phyloP scores from a whole-genome alignment of 2,113 vertebrate genomes.

The Cinclus mexicanus region DNA sequence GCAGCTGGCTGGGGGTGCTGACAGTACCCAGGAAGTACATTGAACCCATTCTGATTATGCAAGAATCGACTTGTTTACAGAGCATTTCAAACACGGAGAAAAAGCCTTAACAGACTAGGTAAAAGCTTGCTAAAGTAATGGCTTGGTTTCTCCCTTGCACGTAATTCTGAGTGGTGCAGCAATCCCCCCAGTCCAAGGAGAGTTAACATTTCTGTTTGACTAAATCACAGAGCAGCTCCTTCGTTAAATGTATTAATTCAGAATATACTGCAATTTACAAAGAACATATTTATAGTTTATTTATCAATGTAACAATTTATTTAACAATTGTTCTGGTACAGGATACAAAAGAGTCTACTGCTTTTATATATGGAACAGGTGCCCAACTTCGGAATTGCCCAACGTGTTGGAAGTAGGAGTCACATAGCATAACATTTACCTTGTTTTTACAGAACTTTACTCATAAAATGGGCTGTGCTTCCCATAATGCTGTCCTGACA shows the following conservation, averaged over 20 bases:
- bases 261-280: not conserved
- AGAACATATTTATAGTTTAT: not conserved
- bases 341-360: not conserved
- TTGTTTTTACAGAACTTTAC: accelerated
- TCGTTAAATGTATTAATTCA: not conserved
- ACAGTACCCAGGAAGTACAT: not conserved
- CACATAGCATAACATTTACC: too few species aligned
- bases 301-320: not conserved
- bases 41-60: not conserved
- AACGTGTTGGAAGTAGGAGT: accelerated
- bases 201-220: not conserved
- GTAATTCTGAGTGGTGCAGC: accelerated
- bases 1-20: not conserved
- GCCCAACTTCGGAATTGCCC: not conserved
- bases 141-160: not conserved
- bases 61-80: not conserved
- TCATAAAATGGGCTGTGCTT: not conserved
- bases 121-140: not conserved
- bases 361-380: accelerated
- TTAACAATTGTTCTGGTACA: not conserved
- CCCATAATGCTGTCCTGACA: not conserved
- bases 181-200: not conserved
- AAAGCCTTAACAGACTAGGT: not conserved
- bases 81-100: not conserved
- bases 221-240: not conserved